Base-by-base conservation (phyloP, 2,888 invertebrate genomes). In the Chrysotoxum bicinctum region DNA sequence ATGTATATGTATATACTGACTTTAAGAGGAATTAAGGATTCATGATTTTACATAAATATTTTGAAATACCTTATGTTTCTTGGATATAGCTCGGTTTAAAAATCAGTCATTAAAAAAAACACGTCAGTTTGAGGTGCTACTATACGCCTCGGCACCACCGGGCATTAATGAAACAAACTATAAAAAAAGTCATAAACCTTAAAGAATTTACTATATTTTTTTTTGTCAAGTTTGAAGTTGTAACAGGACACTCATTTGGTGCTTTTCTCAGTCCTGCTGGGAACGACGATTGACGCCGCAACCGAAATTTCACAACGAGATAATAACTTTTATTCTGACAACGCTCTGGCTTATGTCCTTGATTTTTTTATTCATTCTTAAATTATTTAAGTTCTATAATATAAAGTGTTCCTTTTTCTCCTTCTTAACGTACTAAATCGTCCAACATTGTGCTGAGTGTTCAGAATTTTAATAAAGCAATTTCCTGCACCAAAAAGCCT, bases 401-500 rank as follows among this genome's bases (percentile, higher is more conserved):
- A 6, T 14, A n/a, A 35, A 66, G 8, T 19, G 19, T 16, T 23
- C 10, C 26, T 2, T 62, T 30, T n/a, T 60, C 23, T 9, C 16
- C 10, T n/a, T 60, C 16, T 23, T 43, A 16, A 19, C 16, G 7
- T 26, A 56, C 16, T 58, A 45, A 64, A 66, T 50, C 43, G 35
- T 37, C 66, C 32, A 35, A 66, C 45, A 66, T 50, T 35, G n/a
- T n/a, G 50, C 66, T 21, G 50, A 50, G 48, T 35, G 66, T 66
- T 50, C 66, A 32, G 66, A 75, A 80, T 35, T 75, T 56, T 68
- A 75, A 62, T 80, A 32, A 75, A 80, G 68, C 52, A 26, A 23
- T 74, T 43, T 68, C 60, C 60, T 48, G 54, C 43, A 48, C 16
- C 54, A 48, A 43, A 50, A 66, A 50, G 66, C 64, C 66, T 37